Conservation (phyloP, 2,888 invertebrate genomes). For the Thymelicus lineola region DNA sequence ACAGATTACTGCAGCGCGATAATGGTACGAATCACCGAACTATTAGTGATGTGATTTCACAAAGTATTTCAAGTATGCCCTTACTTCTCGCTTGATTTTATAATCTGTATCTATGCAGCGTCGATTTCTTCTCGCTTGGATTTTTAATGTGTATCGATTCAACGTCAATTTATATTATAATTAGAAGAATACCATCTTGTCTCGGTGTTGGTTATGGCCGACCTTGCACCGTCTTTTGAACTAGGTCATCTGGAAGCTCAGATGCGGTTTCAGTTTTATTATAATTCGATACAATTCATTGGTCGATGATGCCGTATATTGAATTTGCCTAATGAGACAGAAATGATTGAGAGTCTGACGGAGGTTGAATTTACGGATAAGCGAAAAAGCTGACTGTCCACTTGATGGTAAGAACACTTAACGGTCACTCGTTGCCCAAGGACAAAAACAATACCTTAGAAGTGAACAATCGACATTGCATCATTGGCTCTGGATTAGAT, state of each 20-base stretch:
- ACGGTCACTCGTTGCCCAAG: too few relatives aligned
- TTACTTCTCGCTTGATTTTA: slow-evolving; percentile 25
- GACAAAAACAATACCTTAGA: too few relatives aligned
- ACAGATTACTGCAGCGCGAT: slow-evolving; percentile 74
- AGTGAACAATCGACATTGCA: too few relatives aligned
- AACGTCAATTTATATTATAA: background rate
- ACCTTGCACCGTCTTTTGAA: slow-evolving; percentile 1
- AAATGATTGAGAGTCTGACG: too few relatives aligned
- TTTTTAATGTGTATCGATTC: slow-evolving; percentile 17
- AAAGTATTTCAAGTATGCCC: slow-evolving; percentile 41
- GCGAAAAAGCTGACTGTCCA: too few relatives aligned
- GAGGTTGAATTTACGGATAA: too few relatives aligned
- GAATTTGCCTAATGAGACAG: too few relatives aligned
- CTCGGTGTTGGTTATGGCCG: background rate
- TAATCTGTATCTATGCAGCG: slow-evolving; percentile 10
- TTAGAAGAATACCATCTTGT: background rate
- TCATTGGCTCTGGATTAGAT: too few relatives aligned
- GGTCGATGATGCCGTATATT: too few relatives aligned
- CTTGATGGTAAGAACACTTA: too few relatives aligned
- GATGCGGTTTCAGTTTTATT: background rate
- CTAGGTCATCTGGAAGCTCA: background rate
- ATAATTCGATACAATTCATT: background rate
- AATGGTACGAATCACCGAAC: slow-evolving; percentile 79
- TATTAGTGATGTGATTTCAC: slow-evolving; percentile 67
- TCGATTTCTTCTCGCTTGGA: slow-evolving; percentile 21